Evolutionary conservation across 2,888 invertebrate genomes (phyloP), one percentile per base, ranked within the genome.

Genomic region (Noctua pronuba): DNA sequence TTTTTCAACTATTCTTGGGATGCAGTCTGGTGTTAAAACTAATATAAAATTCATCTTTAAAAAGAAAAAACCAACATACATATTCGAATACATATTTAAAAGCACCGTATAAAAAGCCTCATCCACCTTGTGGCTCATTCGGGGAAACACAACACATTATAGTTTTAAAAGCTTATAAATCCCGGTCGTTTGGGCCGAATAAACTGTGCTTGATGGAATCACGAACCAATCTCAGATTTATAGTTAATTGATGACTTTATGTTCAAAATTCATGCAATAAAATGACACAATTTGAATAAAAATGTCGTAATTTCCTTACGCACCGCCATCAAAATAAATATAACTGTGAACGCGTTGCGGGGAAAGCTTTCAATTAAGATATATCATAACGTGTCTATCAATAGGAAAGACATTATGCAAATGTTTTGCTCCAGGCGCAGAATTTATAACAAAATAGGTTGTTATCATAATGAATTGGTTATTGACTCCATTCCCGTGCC

Each of bases 401-500:
- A 81, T 84, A 84, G 75, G 82, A 82, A 66, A 82, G 58, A 84
- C 74, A 77, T 85, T 88, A 89, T 86, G 85, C 75, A 82, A 86
- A 89, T 88, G 85, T 86, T 76, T 73, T 62, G 60, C 77, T 70
- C 73, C 44, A 74, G 79, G 77, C 74, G 80, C 83, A 77, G 79
- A 83, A 85, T 84, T 86, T 80, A 85, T 82, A 84, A 90, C 80
- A 88, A 87, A 88, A 89, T 89, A 88, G 83, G 86, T 85, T 87
- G 86, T 92, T 90, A 90, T 81, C 81, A 88, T 91, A 92, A 92
- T 92, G 91, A 91, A 92, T 92, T 88, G 90, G 89, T 88, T 86
- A 88, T 87, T 87, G 84, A 88, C 86, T 88, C 86, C 75, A 79
- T 85, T 77, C 77, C 84, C 58, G 75, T 72, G 75, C 68, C 84